phyloP scores from a whole-genome alignment of 2,113 vertebrate genomes.

The Archilochus colubris region DNA sequence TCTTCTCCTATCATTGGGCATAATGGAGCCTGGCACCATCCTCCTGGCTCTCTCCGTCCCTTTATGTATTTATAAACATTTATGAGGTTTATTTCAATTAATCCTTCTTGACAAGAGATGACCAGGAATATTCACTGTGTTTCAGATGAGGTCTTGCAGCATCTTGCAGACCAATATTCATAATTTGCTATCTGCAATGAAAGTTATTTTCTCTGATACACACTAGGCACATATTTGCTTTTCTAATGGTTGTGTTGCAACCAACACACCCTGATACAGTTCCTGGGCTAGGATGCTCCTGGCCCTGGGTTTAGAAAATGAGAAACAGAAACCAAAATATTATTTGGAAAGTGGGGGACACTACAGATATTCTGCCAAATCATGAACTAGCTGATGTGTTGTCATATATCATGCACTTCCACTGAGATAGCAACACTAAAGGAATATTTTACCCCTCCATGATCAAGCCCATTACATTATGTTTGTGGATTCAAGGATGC shows the following conservation, averaged over 20 bases:
- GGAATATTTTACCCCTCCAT: neutral
- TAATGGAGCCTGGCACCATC: no score
- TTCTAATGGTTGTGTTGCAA: neutral
- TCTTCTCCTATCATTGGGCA: no score
- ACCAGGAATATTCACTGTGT: neutral
- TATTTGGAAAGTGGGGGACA: neutral
- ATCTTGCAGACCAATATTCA: neutral
- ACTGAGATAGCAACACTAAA: neutral
- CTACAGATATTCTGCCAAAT: neutral
- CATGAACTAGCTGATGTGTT: neutral
- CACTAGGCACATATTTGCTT: neutral
- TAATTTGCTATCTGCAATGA: neutral
- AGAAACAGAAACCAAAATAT: neutral
- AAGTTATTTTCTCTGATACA: neutral
- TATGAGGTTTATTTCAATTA: neutral
- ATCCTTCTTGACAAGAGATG: neutral
- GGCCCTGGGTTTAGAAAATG: neutral
- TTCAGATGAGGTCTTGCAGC: neutral
- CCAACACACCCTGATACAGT: neutral
- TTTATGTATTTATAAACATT: no score
- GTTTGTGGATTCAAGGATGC: neutral
- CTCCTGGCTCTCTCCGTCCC: no score
- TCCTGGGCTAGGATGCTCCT: neutral
- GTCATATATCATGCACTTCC: neutral
- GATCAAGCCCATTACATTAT: neutral